Evolutionary conservation across 1,140 invertebrate genomes (phyloP).

Genomic region (Bombus difficillimus): DNA sequence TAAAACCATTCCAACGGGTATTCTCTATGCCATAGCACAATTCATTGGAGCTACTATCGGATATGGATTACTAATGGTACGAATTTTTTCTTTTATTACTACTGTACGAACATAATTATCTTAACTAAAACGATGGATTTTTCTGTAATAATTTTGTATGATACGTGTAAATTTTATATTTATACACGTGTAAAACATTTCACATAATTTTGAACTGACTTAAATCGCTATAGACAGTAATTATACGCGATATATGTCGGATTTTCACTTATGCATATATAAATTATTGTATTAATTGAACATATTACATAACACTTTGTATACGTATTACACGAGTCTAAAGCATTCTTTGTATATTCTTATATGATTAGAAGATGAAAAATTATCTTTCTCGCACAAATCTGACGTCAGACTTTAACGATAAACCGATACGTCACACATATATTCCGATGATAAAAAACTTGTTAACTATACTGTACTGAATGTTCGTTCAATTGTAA

Average conservation of each 20-base stretch:
- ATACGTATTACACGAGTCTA: background rate
- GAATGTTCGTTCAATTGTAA: background rate
- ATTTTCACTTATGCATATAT: background rate
- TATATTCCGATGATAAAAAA: background rate
- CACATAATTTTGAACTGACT: background rate
- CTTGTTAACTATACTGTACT: background rate
- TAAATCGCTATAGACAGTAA: background rate
- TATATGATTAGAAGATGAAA: background rate
- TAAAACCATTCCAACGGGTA: slow-evolving; percentile 86
- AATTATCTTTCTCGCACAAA: background rate
- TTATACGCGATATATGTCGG: background rate
- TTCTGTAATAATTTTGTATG: too few species aligned
- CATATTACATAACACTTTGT: background rate
- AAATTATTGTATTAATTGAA: background rate
- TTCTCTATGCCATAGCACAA: slow-evolving; percentile 89
- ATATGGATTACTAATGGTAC: slow-evolving; percentile 85
- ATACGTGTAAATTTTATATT: too few species aligned
- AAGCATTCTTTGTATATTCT: background rate
- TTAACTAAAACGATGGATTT: too few species aligned
- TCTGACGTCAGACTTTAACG: background rate
- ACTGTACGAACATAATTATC: background rate
- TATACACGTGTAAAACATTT: too few species aligned
- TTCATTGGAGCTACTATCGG: slow-evolving; percentile 88
- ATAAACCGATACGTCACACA: background rate
- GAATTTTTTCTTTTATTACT: background rate